These are phyloP conservation scores for Melanotaenia trifasciata DNA, from an alignment of 2,797 vertebrate genomes.

Conservation along the genomic window DNA sequence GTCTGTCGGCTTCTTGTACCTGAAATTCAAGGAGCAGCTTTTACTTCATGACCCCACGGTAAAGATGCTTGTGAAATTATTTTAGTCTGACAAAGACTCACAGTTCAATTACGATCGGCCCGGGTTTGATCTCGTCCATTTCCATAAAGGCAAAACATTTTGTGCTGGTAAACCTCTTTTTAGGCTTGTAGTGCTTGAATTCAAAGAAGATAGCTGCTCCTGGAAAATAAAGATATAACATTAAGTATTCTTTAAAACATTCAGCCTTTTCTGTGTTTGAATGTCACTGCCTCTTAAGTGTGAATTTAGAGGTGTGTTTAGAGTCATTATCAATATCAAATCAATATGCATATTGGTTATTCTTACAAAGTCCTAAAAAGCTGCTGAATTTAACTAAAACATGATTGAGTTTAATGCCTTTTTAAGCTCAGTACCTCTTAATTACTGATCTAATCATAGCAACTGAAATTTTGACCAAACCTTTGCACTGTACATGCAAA, in stretches of 20 bases:
- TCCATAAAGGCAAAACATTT: constrained; percentile 99
- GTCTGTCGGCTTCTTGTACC: constrained; percentile 99
- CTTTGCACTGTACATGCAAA: not conserved
- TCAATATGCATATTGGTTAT: not conserved
- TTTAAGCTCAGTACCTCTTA: not conserved
- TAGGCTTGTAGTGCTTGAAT: constrained; percentile 99
- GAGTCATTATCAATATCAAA: not conserved
- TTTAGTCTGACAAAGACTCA: constrained; percentile 80
- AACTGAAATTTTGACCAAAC: not conserved
- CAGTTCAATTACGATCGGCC: constrained; percentile 96
- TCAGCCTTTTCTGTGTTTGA: not conserved
- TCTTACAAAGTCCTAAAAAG: not conserved
- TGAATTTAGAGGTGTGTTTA: not conserved
- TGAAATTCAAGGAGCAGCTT: constrained; percentile 58
- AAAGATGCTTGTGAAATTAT: not conserved
- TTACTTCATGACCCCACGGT: not conserved
- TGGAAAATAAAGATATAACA: constrained; percentile 51
- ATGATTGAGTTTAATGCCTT: not conserved
- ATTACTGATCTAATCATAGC: not conserved
- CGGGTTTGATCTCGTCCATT: constrained; percentile 98
- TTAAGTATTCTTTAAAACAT: not conserved
- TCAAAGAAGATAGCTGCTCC: constrained; percentile 99
- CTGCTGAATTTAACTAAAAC: not conserved
- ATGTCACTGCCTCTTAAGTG: not conserved
- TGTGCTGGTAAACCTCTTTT: constrained; percentile 98